Conservation (phyloP, 2,113 vertebrate species). For the Leiothrix lutea region DNA sequence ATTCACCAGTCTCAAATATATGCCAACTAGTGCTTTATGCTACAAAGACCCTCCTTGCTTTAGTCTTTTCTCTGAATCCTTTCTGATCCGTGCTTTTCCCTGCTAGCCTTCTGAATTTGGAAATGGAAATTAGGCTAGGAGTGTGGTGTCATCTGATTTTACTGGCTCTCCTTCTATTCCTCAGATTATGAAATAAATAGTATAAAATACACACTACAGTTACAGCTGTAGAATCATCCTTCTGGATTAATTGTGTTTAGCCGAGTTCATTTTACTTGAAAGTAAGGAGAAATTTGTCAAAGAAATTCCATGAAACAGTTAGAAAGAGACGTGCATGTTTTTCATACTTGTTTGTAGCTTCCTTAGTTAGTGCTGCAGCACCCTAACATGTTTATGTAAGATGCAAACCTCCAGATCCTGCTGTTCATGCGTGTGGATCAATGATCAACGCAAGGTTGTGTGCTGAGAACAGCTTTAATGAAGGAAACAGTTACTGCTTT, state of each 20-base stretch:
- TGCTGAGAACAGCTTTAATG: background rate
- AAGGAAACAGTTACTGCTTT: background rate
- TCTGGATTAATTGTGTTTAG: background rate
- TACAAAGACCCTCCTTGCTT: background rate
- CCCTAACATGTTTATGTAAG: accelerated
- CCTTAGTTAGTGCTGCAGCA: background rate
- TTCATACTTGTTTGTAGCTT: background rate
- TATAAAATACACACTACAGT: background rate
- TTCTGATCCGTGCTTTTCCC: background rate
- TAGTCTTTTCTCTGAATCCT: background rate
- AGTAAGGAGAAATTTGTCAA: background rate
- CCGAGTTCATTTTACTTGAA: background rate
- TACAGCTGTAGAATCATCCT: background rate
- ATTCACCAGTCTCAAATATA: background rate
- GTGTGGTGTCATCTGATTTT: background rate
- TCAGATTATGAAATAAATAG: background rate
- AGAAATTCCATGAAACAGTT: background rate
- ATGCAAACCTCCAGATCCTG: background rate
- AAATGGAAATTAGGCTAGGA: background rate
- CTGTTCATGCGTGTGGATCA: accelerated
- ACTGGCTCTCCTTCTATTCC: background rate
- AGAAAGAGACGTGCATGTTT: background rate
- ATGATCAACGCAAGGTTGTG: accelerated
- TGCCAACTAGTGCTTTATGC: background rate
- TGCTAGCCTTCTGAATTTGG: background rate